Evolutionary conservation across 2,797 vertebrate genomes (phyloP).

Genomic region (Mallotus villosus): DNA sequence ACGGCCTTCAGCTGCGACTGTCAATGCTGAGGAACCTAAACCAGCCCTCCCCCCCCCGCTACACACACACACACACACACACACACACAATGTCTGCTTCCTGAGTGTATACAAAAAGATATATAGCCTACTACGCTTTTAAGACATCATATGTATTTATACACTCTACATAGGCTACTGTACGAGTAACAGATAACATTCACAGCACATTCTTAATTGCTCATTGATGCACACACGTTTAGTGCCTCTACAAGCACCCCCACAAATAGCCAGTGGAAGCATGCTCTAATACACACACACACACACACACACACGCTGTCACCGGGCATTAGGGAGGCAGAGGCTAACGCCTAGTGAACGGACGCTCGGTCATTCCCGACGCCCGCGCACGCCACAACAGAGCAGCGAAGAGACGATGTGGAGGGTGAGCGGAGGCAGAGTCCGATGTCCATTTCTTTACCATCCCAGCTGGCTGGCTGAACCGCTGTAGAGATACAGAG

Average conservation of each 20-base stretch:
- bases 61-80: conserved; percentile 33
- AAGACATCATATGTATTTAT: no score
- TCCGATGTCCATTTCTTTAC: neutral
- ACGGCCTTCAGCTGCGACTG: conserved; percentile 44
- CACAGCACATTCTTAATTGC: neutral
- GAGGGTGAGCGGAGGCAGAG: neutral
- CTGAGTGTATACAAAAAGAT: conserved; percentile 11
- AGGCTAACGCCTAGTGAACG: neutral
- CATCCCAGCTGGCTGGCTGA: neutral
- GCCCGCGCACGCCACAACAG: neutral
- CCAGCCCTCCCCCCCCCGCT: conserved; percentile 31
- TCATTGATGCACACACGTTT: conserved; percentile 1
- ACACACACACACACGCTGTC: conserved; percentile 20
- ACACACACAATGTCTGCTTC: conserved; percentile 3
- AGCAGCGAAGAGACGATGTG: neutral
- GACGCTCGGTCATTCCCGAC: neutral
- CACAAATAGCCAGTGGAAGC: neutral
- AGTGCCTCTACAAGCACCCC: no score
- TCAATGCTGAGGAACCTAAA: conserved; percentile 32
- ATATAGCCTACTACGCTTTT: conserved; percentile 12
- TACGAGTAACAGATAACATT: no score
- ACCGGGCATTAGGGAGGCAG: conserved; percentile 7
- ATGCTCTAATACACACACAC: conserved; percentile 27
- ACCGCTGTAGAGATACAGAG: no score
- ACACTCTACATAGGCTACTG: no score